Conservation (phyloP, 64 coral and sea anemone species). For the Astreopora myriophthalma region DNA sequence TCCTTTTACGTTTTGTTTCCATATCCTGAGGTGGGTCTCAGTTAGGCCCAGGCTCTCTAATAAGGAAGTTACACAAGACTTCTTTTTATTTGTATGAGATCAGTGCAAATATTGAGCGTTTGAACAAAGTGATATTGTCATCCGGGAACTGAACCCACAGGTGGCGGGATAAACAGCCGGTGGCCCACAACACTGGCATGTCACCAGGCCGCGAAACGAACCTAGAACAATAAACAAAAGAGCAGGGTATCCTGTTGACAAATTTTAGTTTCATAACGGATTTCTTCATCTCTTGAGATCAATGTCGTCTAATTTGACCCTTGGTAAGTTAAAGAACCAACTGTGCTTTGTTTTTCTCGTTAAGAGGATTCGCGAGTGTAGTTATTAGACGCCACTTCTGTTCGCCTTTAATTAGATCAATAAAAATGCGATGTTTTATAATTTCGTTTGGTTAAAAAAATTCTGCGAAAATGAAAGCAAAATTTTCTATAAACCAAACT, state of each 20-base stretch:
- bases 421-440: no score
- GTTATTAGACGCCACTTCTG: no score
- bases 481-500: no score
- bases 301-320: background rate
- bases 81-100: slow-evolving; percentile 18
- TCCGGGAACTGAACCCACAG: background rate
- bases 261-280: background rate
- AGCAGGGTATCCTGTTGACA: background rate
- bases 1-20: background rate
- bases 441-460: no score
- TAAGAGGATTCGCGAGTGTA: background rate
- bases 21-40: background rate
- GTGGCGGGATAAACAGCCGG: slow-evolving; percentile 8
- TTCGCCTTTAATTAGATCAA: no score
- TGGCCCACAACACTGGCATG: background rate
- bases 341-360: background rate
- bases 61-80: slow-evolving; percentile 10
- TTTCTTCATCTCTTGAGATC: background rate
- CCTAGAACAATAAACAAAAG: background rate
- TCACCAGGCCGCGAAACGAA: background rate
- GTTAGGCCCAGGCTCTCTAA: background rate
- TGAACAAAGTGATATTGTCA: slow-evolving; percentile 5
- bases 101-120: slow-evolving; percentile 4
- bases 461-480: no score
- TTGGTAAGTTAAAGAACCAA: background rate